These are phyloP conservation scores for Tenualosa ilisha DNA, from an alignment of 2,797 vertebrate genomes.

Conservation along the genomic window DNA sequence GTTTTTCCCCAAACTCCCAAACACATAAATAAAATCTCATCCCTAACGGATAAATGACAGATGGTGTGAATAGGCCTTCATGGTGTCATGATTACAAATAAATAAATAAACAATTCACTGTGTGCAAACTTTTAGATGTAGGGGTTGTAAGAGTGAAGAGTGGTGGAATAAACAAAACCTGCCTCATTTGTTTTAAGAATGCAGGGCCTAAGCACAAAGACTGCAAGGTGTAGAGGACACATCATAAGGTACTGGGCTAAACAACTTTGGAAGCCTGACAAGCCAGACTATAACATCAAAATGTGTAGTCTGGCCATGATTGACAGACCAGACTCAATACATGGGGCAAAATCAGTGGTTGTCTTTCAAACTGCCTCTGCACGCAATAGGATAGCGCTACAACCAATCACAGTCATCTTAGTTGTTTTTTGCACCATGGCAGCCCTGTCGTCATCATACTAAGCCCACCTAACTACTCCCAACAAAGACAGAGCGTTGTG, in stretches of 20 bases:
- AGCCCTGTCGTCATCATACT: no score
- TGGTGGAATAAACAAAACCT: neutral
- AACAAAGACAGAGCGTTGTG: no score
- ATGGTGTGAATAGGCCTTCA: neutral
- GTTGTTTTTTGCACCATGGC: no score
- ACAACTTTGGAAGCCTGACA: neutral
- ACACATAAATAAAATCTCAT: conserved; percentile 3
- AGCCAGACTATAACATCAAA: no score
- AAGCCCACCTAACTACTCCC: no score
- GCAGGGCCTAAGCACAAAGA: neutral
- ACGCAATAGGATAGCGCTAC: no score
- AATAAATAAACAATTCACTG: neutral
- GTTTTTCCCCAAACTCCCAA: neutral
- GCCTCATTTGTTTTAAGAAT: neutral
- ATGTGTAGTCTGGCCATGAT: no score
- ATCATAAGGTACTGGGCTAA: neutral
- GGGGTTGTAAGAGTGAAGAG: neutral
- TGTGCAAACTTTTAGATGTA: neutral
- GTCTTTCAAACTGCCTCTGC: no score
- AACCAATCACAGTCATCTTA: no score
- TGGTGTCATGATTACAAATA: neutral
- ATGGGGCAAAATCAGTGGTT: no score
- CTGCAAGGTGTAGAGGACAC: neutral
- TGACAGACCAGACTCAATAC: no score
- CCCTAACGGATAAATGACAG: neutral